Percentiles rank a stretch among this genome's conserved stretches.
phyloP scores from a whole-genome alignment of 2,888 invertebrate species.

The Xylota segnis region DNA sequence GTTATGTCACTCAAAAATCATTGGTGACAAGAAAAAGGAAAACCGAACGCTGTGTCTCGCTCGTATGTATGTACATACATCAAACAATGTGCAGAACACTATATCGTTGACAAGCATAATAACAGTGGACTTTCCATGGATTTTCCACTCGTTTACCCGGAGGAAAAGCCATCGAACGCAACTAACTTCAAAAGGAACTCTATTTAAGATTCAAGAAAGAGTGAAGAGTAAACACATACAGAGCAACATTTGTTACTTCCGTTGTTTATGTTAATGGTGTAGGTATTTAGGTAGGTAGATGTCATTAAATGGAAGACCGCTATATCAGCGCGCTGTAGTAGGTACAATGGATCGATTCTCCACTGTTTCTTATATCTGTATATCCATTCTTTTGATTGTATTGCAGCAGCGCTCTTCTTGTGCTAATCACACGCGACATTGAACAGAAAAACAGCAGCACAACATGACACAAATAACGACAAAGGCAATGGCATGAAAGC shows the following conservation, averaged over 20 bases:
- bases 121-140: not conserved
- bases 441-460: not conserved
- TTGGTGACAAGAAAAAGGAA: not conserved
- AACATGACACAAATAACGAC: slow-evolving; percentile 2
- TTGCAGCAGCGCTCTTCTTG: not conserved
- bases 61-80: not conserved
- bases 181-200: not conserved
- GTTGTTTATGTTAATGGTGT: slow-evolving; percentile 1
- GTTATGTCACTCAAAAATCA: not conserved
- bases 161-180: not conserved
- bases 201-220: not conserved
- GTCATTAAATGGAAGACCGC: too few species aligned
- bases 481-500: slow-evolving; percentile 3
- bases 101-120: not conserved
- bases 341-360: not conserved
- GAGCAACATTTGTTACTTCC: not conserved
- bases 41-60: not conserved
- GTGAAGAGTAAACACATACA: not conserved
- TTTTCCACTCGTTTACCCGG: not conserved
- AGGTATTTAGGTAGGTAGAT: not conserved
- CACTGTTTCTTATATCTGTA: not conserved
- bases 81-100: not conserved
- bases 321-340: not conserved
- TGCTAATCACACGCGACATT: slow-evolving; percentile 13
- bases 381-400: not conserved